Evolutionary conservation across 2,888 invertebrate species (phyloP).

Genomic region (Ormyrus nitidulus): DNA sequence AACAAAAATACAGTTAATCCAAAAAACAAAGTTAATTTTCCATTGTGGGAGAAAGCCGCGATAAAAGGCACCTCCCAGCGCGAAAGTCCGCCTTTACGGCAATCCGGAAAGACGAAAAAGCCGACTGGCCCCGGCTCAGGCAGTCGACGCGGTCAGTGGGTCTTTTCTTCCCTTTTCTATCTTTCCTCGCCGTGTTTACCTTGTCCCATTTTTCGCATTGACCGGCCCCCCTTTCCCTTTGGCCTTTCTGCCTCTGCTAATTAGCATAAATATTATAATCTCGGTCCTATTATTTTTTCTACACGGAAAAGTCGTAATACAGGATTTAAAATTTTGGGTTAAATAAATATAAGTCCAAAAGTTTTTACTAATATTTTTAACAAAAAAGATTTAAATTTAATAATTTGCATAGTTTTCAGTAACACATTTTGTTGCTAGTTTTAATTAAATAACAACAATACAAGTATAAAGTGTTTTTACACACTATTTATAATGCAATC

Average conservation of each 20-base stretch:
- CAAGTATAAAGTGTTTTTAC: too few relatives aligned
- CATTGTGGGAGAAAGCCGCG: conserved; percentile 29
- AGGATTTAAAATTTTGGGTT: too few relatives aligned
- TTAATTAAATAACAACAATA: too few relatives aligned
- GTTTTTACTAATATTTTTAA: too few relatives aligned
- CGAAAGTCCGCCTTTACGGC: conserved; percentile 31
- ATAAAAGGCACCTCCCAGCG: conserved; percentile 35
- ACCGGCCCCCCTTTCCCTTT: conserved; percentile 1
- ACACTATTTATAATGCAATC: too few relatives aligned
- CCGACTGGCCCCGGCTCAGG: conserved; percentile 36
- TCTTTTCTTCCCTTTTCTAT: conserved; percentile 13
- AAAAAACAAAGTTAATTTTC: conserved; percentile 56
- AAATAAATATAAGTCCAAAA: too few relatives aligned
- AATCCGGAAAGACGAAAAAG: conserved; percentile 40
- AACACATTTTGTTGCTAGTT: too few relatives aligned
- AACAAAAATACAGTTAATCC: conserved; percentile 47
- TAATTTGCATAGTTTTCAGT: too few relatives aligned
- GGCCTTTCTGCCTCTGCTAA: conserved; percentile 26
- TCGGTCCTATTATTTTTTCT: too few relatives aligned
- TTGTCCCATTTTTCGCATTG: conserved; percentile 30
- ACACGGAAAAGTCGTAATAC: too few relatives aligned
- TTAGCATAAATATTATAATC: conserved; percentile 37
- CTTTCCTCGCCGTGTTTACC: conserved; percentile 31
- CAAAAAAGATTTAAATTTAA: too few relatives aligned
- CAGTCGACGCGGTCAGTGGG: conserved; percentile 35